A percentile compares a stretch with the other conserved stretches of the same genome.
Conservation (phyloP, 2,113 vertebrate species). For the Apodemus speciosus region DNA sequence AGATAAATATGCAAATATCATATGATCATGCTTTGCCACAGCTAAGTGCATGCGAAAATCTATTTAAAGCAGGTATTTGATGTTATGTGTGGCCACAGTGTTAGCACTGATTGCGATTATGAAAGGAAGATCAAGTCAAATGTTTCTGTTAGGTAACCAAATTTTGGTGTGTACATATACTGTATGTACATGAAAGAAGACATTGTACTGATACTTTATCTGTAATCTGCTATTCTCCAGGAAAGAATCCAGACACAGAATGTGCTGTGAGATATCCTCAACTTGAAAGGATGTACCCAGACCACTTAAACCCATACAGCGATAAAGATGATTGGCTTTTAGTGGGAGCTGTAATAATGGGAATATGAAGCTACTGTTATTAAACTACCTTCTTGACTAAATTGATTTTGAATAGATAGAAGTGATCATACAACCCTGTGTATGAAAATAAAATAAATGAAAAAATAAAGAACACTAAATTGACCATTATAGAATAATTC, state of each 20-base stretch:
- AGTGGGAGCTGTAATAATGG: fast-evolving
- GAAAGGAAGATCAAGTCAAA: neutral
- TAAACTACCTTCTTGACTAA: neutral
- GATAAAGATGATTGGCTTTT: neutral
- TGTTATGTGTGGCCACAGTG: neutral
- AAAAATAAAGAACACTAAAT: neutral
- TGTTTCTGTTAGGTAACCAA: neutral
- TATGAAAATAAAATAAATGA: neutral
- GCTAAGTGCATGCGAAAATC: neutral
- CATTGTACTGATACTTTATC: neutral
- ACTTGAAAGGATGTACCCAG: neutral
- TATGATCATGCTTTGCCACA: neutral
- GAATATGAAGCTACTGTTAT: neutral
- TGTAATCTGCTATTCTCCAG: neutral
- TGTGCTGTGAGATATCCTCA: neutral
- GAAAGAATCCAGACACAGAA: neutral
- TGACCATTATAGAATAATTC: neutral
- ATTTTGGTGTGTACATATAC: neutral
- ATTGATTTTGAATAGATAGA: neutral
- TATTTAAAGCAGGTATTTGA: neutral
- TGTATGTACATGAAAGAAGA: neutral
- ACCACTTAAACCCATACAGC: neutral
- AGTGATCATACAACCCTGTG: neutral
- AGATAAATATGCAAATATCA: neutral
- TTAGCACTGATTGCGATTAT: neutral